phyloP scores from a whole-genome alignment of 92 coral and sea anemone species.

The Micromussa lordhowensis region DNA sequence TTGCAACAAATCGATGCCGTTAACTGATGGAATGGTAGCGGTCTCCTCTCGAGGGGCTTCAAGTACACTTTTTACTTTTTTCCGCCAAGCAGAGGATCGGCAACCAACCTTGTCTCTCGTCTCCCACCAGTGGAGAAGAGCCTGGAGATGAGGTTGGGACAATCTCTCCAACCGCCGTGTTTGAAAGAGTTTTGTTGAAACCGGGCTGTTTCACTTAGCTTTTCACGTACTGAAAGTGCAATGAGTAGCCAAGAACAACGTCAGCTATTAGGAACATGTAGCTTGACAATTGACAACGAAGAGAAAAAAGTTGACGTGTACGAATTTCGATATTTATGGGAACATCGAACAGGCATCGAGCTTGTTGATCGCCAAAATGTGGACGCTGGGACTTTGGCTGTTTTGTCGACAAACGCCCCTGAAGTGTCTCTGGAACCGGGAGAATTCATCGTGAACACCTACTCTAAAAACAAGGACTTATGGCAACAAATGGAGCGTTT shows the following conservation, averaged over 20 bases:
- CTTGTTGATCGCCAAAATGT: conserved; percentile 50
- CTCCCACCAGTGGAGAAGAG: neutral
- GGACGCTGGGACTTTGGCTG: conserved; percentile 33
- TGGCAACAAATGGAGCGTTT: conserved; percentile 66
- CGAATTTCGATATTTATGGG: conserved; percentile 62
- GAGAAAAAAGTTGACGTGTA: conserved; percentile 38
- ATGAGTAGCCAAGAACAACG: conserved; percentile 29
- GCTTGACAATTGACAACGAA: conserved; percentile 8
- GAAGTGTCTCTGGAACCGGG: conserved; percentile 67
- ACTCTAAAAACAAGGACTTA: conserved; percentile 52
- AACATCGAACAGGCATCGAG: conserved; percentile 52
- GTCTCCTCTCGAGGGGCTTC: neutral
- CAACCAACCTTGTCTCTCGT: too few relatives aligned
- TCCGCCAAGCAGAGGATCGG: neutral
- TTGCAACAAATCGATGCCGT: too few relatives aligned
- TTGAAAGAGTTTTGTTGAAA: neutral
- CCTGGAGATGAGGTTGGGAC: neutral
- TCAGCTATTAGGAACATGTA: conserved; percentile 30
- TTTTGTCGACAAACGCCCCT: conserved; percentile 54
- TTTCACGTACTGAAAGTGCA: neutral
- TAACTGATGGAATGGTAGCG: too few relatives aligned
- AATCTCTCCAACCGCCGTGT: neutral
- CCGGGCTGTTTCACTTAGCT: neutral
- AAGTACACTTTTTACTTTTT: neutral
- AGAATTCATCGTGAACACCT: conserved; percentile 64